Evolutionary conservation across 2,113 vertebrate species (phyloP).

Genomic region (Sapayoa aenigma): DNA sequence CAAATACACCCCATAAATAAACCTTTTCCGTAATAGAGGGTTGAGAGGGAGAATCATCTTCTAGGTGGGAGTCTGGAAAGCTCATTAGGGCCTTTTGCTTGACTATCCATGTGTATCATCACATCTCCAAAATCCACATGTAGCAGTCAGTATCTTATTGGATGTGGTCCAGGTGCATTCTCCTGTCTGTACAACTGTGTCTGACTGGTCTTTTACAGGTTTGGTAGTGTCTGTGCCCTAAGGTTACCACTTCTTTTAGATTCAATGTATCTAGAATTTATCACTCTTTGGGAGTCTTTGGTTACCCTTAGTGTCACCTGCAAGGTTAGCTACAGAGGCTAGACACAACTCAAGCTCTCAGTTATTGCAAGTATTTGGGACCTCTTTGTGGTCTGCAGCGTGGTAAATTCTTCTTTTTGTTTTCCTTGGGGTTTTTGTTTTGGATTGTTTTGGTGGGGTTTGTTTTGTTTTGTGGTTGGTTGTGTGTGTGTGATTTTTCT

Average conservation of each 20-base stretch:
- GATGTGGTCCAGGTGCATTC: not conserved
- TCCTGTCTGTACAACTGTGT: accelerated
- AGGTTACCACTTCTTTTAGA: not conserved
- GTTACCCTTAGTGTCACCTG: not conserved
- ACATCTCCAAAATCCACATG: not conserved
- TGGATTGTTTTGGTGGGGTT: not conserved
- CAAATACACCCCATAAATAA: not conserved
- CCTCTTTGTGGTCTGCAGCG: not conserved
- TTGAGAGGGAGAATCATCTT: not conserved
- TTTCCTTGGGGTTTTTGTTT: not conserved
- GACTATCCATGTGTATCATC: not conserved
- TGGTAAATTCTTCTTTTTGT: not conserved
- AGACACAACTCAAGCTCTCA: not conserved
- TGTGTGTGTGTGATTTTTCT: not conserved
- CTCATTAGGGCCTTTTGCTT: not conserved
- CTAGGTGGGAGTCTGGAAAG: not conserved
- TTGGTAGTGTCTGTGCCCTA: not conserved
- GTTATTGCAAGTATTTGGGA: not conserved
- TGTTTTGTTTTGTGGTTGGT: not conserved
- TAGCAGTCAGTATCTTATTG: not conserved
- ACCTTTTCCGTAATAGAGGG: not conserved
- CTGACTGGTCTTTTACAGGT: not conserved
- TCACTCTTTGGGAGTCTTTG: not conserved
- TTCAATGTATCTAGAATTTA: not conserved
- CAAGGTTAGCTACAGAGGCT: not conserved